A percentile compares a stretch with the other conserved stretches of the same genome.
Conservation (phyloP, 2,888 invertebrate species). For the Cerceris ruficornis region DNA sequence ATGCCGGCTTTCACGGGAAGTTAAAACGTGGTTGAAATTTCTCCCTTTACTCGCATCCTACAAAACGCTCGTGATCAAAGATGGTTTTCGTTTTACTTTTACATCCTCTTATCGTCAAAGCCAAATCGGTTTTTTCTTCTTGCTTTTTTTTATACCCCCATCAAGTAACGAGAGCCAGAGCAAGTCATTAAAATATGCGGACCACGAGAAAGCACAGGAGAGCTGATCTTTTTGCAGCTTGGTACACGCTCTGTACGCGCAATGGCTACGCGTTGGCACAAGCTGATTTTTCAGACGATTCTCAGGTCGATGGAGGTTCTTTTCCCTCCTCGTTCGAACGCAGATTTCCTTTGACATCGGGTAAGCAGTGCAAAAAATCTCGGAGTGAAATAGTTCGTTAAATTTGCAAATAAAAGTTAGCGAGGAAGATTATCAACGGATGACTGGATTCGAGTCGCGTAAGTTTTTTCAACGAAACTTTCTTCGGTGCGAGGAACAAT, state of each 20-base stretch:
- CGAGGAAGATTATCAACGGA: neutral
- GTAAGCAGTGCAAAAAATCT: neutral
- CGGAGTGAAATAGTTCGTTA: neutral
- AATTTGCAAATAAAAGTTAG: neutral
- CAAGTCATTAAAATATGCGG: neutral
- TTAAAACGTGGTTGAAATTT: neutral
- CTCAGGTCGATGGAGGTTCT: neutral
- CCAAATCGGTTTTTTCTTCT: neutral
- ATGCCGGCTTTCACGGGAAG: neutral
- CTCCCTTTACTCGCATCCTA: neutral
- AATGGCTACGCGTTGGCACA: neutral
- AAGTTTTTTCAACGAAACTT: neutral
- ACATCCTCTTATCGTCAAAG: neutral
- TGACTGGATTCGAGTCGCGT: neutral
- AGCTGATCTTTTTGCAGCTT: neutral
- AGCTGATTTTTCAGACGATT: neutral
- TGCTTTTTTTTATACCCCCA: too few relatives aligned
- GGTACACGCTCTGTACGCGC: neutral
- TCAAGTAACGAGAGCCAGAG: neutral
- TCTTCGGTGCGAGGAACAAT: too few relatives aligned
- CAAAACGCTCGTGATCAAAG: too few relatives aligned
- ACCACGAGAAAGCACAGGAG: neutral
- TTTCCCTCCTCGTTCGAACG: neutral
- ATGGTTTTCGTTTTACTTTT: neutral
- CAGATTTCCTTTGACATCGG: neutral